Evolutionary conservation across 2,888 invertebrate species (phyloP).

Genomic region (Tinea semifulvella): DNA sequence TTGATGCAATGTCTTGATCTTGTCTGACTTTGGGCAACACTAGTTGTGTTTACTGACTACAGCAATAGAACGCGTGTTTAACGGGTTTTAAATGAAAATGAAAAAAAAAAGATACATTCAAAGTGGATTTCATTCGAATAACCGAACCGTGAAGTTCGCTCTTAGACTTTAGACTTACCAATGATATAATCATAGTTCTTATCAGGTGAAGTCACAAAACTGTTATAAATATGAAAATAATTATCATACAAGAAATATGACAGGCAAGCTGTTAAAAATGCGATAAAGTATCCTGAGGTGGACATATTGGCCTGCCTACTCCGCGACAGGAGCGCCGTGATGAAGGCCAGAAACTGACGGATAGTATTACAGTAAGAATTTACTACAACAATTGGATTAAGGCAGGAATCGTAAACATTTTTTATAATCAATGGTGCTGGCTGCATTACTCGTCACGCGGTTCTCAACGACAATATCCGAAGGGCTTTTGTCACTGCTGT

Average conservation of each 20-base stretch:
- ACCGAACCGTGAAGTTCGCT: neutral
- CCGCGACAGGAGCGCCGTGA: slow-evolving; percentile 12
- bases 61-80: too few relatives aligned
- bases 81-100: too few relatives aligned
- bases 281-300: slow-evolving; percentile 30
- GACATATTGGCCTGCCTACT: slow-evolving; percentile 27
- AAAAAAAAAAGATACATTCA: neutral
- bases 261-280: slow-evolving; percentile 33
- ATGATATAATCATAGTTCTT: slow-evolving; percentile 56
- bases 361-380: slow-evolving; percentile 15
- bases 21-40: too few relatives aligned
- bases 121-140: neutral
- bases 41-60: too few relatives aligned
- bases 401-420: slow-evolving; percentile 30
- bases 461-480: too few relatives aligned
- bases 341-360: neutral
- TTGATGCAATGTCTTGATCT: too few relatives aligned
- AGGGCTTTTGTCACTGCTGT: too few relatives aligned
- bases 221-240: slow-evolving; percentile 37
- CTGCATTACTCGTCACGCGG: too few relatives aligned
- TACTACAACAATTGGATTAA: slow-evolving; percentile 49
- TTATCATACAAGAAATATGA: slow-evolving; percentile 48
- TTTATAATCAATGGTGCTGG: neutral
- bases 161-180: slow-evolving; percentile 32
- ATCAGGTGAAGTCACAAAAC: slow-evolving; percentile 39